Percentiles rank a stretch among this genome's conserved stretches.
Evolutionary conservation across 2,113 vertebrate genomes (phyloP).

Genomic region (Leptobrachium ailaonicum): DNA sequence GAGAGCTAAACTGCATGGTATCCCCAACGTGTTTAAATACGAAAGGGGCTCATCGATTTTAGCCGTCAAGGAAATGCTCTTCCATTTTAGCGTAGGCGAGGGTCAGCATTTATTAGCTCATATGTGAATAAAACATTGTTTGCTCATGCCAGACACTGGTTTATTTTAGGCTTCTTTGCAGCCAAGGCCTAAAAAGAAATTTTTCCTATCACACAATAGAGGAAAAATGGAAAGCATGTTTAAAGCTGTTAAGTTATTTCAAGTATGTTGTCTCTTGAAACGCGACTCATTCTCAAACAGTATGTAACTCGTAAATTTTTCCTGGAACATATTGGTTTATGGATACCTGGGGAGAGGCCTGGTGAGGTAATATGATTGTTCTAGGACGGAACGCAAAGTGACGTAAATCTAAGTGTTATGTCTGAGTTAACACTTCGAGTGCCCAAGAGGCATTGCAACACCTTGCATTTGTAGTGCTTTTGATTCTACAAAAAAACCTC

Average conservation of each 20-base stretch:
- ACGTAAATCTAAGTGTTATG: slow-evolving; percentile 22
- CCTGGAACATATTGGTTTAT: slow-evolving; percentile 38
- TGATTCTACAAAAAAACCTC: no score
- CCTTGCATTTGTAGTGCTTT: no score
- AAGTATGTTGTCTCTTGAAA: slow-evolving; percentile 45
- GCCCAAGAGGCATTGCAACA: no score
- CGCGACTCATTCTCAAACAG: slow-evolving; percentile 37
- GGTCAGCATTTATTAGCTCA: background rate
- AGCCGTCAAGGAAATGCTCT: background rate
- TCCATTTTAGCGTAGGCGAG: background rate
- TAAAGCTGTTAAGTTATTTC: slow-evolving; percentile 49
- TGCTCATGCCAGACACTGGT: background rate
- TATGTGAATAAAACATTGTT: background rate
- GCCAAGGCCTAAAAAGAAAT: slow-evolving; percentile 20
- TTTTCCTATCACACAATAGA: slow-evolving; percentile 42
- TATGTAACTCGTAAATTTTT: slow-evolving; percentile 47
- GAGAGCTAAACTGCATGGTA: background rate
- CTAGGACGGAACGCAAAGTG: no score
- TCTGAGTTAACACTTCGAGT: background rate
- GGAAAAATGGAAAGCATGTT: slow-evolving; percentile 45
- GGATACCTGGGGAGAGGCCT: slow-evolving; percentile 41
- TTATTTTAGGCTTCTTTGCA: background rate
- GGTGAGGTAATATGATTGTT: slow-evolving; percentile 47
- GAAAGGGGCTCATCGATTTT: background rate
- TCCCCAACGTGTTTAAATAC: background rate